Evolutionary conservation across 2,888 invertebrate genomes (phyloP), one percentile per base, ranked within the genome.

Genomic region (Cylloceria caligata): DNA sequence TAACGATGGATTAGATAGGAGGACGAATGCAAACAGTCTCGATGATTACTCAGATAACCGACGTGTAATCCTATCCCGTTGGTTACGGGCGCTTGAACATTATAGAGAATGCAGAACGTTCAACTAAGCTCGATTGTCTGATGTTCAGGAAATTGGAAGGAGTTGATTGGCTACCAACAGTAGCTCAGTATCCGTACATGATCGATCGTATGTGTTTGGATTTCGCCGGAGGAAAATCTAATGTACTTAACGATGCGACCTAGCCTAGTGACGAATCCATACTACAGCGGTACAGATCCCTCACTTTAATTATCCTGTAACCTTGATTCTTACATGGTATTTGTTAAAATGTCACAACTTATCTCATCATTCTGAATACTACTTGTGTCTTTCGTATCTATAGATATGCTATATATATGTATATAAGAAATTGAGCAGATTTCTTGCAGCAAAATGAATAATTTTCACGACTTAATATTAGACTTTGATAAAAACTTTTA

Each of bases 81-180:
- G 21, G 45, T 49, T 62, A 34, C 57, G 47, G 19, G 47, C 39
- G 21, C 36, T 71, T 47, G 57, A 30, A 74, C 69, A 65, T 49
- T 74, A 71, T 11, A 19, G 34, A 27, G 30, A 52, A 13, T 24
- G 36, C 16, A 5, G 30, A 11, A 74, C 39, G 73, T 39, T 24
- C 27, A 27, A 55, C 24, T 19, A 30, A 45, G 42, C 7, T 39
- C 52, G 55, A 68, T 77, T 52, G 75, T 69, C 52, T 39, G 39
- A 76, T 76, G 67, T 74, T 71, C 81, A 79, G 82, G 79, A 83
- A 86, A 86, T 57, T 16, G 57, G 30, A 57, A 57, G 57, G 16
- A 57, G n/a, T 86, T 84, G 83, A 86, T 86, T 84, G 83, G 84
- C 82, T 72, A 65, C 81, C 72, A 75, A 69, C 24, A 30, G 65